Conservation (phyloP, 2,888 invertebrate genomes). For the Copidosoma aretas region DNA sequence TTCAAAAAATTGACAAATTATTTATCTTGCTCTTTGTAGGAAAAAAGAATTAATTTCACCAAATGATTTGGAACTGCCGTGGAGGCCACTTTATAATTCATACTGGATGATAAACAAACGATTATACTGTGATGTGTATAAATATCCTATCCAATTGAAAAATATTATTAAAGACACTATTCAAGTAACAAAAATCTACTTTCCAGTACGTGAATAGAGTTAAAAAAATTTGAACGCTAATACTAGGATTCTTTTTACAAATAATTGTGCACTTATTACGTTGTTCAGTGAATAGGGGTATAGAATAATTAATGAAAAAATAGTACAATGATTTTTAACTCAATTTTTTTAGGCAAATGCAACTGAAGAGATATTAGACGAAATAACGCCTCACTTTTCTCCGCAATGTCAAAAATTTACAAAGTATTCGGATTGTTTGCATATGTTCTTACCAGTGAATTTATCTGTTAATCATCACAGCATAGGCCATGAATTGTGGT, state of each 20-base stretch:
- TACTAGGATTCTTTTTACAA: no score
- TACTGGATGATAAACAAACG: not conserved
- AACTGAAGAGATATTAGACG: constrained; percentile 85
- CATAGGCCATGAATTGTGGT: constrained; percentile 78
- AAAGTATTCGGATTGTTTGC: constrained; percentile 69
- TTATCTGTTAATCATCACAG: constrained; percentile 69
- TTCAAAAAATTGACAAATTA: not conserved
- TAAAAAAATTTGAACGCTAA: no score
- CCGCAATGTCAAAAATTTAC: constrained; percentile 71
- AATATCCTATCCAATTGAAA: not conserved
- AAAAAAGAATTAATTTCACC: constrained; percentile 79
- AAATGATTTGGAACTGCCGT: constrained; percentile 80
- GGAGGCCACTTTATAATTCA: constrained; percentile 79
- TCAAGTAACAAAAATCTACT: constrained; percentile 21
- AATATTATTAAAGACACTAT: constrained; percentile 11
- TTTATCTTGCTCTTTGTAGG: constrained; percentile 64
- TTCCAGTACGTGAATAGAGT: constrained; percentile 24
- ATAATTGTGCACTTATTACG: not conserved
- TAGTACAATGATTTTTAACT: no score
- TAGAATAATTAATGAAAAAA: no score
- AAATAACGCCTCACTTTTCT: constrained; percentile 79
- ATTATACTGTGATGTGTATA: not conserved
- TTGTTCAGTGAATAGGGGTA: no score
- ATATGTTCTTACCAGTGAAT: constrained; percentile 78
- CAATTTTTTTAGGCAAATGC: constrained; percentile 67